Base-by-base conservation (phyloP, 2,888 invertebrate genomes). In the Alcis repandata region DNA sequence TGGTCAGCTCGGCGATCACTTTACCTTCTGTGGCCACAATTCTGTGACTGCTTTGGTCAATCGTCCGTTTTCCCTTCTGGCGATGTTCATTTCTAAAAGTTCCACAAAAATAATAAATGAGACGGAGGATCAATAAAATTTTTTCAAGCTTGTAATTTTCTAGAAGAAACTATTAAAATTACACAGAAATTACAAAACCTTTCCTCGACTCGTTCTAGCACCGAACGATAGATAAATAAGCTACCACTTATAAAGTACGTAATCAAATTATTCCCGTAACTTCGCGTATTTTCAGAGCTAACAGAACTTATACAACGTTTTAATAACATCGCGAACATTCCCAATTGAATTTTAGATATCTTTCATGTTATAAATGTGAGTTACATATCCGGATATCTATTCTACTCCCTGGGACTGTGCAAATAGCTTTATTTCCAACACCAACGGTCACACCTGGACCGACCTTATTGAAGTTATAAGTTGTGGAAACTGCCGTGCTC, bases 381-480 rank as follows among this genome's bases (percentile, higher is more conserved):
- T 71, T 72, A 79, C 71, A 56, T 51, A 66, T 70, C 66, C 63
- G 59, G 67, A 74, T 45, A 75, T 70, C 75, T 74, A 79, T 79
- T 70, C 75, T 73, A 78, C 78, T 78, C 73, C 68, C 68, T 66
- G 63, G 72, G 76, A 72, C 77, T 82, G 88, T 90, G 90, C 90
- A 92, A 91, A 92, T 92, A 83, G 80, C 84, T 88, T 79, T 82
- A 87, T 88, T 80, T 82, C 73, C 72, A 74, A 74, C 84, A 81
- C 75, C 83, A 82, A 77, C 83, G 86, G 86, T 83, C 88, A 83
- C 92, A 92, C 92, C 93, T 92, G 92, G 85, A 77, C 85, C 85
- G 75, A 75, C 84, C 85, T 91, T 92, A 92, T 92, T 93, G 92
- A 87, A 89, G 89, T 91, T 92, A 91, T 92, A 93, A 92, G 89